Evolutionary conservation across 37 sponge, comb jelly and placozoan species (phyloP), one percentile per base, ranked within the genome.

Genomic region (Bolinopsis microptera): DNA sequence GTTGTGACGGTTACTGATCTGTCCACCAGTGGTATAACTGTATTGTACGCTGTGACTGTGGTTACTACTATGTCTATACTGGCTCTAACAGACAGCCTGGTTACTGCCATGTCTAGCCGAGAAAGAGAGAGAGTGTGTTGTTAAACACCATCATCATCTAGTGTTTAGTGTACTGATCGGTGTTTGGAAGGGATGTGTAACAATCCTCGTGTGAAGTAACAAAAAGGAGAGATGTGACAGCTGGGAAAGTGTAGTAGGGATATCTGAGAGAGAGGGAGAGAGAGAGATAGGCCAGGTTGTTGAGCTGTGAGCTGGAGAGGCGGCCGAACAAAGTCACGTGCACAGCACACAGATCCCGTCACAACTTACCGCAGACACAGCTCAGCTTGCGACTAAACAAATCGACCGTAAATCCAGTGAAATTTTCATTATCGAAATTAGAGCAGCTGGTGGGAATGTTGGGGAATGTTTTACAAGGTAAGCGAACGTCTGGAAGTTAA

Each of bases 401-500:
- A 70, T 26, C 74, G 74, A 70, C 30, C 30, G 74, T 22, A 28
- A 70, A 70, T 70, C 74, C 3, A 22, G 28, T 70, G 74, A 70
- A 70, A 70, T 70, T 26, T 26, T 70, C 74, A 70, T 70, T 70
- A 70, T 70, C 74, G 74, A 26, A 70, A 70, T 70, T 70, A 70
- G 74, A 28, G 74, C 25, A 70, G 74, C 24, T 28, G 74, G 74
- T 28, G 74, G 61, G 61, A 13, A 48, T 48, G 61, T 48, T 48
- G 2, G 74, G 61, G 61, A 13, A 48, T 48, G 61, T 48, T 48
- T 48, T 48, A 48, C 61, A 48, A 13, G 61, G 61, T 48, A 48
- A 48, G 13, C 61, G 61, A 13, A 48, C 61, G 61, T 48, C 61
- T 48, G 61, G 61, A 48, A 13, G 61, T 48, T 18, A 48, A 13